These are phyloP conservation scores for Lytechinus variegatus DNA, from an alignment of 35 echinoderm and acorn worm genomes.

Conservation along the genomic window DNA sequence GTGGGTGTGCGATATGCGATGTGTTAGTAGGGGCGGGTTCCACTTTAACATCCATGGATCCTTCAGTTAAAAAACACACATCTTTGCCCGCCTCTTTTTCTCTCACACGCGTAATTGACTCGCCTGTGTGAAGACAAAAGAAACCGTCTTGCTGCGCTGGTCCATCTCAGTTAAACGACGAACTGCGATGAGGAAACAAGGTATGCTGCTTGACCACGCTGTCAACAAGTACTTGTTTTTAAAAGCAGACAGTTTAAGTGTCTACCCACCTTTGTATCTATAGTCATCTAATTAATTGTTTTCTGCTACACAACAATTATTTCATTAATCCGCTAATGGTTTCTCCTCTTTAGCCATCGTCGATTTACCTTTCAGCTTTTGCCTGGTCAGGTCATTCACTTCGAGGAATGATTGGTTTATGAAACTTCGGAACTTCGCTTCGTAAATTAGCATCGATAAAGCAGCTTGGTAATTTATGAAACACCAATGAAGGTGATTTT, in stretches of 20 bases:
- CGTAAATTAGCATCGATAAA: not conserved
- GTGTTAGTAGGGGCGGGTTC: too few relatives aligned
- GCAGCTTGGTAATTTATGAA: not conserved
- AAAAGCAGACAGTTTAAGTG: slow-evolving; percentile 1
- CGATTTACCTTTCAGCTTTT: not conserved
- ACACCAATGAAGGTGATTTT: not conserved
- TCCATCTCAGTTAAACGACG: not conserved
- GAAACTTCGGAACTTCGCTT: not conserved
- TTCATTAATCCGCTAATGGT: not conserved
- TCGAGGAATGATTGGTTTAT: not conserved
- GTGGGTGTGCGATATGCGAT: too few relatives aligned
- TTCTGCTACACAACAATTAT: slow-evolving; percentile 5
- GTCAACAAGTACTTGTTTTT: not conserved
- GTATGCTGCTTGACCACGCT: not conserved
- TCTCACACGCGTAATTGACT: not conserved
- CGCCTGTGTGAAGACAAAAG: not conserved
- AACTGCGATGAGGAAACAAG: not conserved
- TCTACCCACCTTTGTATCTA: not conserved
- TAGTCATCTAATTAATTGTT: not conserved
- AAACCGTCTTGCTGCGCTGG: not conserved
- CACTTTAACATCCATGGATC: not conserved
- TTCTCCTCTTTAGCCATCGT: not conserved
- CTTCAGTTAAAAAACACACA: not conserved
- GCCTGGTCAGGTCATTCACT: not conserved
- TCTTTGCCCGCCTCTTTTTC: not conserved